A percentile compares a stretch with the other conserved stretches of the same genome.
Conservation (phyloP, 2,888 invertebrate genomes). For the Drosophila koepferae region DNA sequence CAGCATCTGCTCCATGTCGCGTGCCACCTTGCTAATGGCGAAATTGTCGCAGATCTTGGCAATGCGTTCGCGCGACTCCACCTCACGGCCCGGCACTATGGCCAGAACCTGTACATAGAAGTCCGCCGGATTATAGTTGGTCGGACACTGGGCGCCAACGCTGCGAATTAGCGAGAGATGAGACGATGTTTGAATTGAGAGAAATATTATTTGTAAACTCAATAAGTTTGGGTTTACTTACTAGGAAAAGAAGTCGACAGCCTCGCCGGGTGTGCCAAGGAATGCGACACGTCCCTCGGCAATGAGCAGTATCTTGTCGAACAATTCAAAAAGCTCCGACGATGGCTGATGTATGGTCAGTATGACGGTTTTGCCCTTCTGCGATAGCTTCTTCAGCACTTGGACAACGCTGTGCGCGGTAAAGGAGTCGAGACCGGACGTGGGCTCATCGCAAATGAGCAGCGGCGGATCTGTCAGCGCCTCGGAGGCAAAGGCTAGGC, state of each 20-base stretch:
- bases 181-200: neutral
- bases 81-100: conserved; percentile 93
- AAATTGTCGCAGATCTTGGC: conserved; percentile 92
- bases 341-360: conserved; percentile 98
- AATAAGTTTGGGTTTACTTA: conserved; percentile 78
- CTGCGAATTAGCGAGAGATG: conserved; percentile 84
- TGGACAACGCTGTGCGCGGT: conserved; percentile 98
- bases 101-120: conserved; percentile 96
- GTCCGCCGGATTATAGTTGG: conserved; percentile 97
- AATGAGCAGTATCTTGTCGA: conserved; percentile 95
- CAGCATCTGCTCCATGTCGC: conserved; percentile 82
- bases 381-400: conserved; percentile 90
- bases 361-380: conserved; percentile 94
- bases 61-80: conserved; percentile 91
- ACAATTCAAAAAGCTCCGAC: conserved; percentile 95
- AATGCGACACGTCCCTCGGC: conserved; percentile 96
- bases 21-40: conserved; percentile 83
- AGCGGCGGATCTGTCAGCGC: conserved; percentile 97
- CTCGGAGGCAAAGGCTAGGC: conserved; percentile 98
- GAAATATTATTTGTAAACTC: too few relatives aligned
- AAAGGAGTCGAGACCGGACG: conserved; percentile 97
- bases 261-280: conserved; percentile 92
- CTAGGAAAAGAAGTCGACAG: conserved; percentile 92
- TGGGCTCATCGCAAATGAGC: conserved; percentile 98
- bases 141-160: conserved; percentile 93